Evolutionary conservation across 1,140 invertebrate species (phyloP), one percentile per base, ranked within the genome.

Genomic region (Lutraria rhynchaena): DNA sequence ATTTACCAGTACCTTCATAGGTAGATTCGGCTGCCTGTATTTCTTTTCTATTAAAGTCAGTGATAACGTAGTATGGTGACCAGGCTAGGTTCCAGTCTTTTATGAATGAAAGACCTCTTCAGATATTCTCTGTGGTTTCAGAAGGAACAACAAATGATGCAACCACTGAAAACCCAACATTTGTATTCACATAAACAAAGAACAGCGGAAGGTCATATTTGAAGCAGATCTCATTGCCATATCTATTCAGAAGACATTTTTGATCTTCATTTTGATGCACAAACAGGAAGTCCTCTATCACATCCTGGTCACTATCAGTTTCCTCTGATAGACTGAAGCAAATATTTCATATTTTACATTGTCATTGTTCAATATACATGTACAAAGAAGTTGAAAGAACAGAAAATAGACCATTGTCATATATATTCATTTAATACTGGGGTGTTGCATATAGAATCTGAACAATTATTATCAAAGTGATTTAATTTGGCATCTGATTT

Each of bases 131-230:
- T 41, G 46, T 27, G 9, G 65, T 37, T 85, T 83, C n/a, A 29
- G 37, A 63, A 22, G 78, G 24, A 22, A 82, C 33, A 17, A 86
- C 58, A 58, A 86, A 86, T 24, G 70, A 57, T 33, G 19, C 85
- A 46, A 83, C 74, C 3, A 85, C 65, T 1, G 53, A 11, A 65
- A 83, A 81, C 13, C 63, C 71, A 46, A 83, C 75, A 80, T 86
- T 83, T 33, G 85, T 86, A 15, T 58, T 19, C 4, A 86, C 85
- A 71, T 41, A 63, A 24, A 86, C n/a, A 46, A 86, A 85, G 35
- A 85, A 83, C 15, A 86, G 51, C 55, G 85, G 83, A 9, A 86
- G 37, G n/a, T 76, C 81, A 81, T 85, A 86, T 55, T 85, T 86
- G 1, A 85, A 65, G 17, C 70, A 65, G 13, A 84, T 75, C 29